phyloP scores from a whole-genome alignment of 2,888 invertebrate genomes.

The Lamellibrachia columna region DNA sequence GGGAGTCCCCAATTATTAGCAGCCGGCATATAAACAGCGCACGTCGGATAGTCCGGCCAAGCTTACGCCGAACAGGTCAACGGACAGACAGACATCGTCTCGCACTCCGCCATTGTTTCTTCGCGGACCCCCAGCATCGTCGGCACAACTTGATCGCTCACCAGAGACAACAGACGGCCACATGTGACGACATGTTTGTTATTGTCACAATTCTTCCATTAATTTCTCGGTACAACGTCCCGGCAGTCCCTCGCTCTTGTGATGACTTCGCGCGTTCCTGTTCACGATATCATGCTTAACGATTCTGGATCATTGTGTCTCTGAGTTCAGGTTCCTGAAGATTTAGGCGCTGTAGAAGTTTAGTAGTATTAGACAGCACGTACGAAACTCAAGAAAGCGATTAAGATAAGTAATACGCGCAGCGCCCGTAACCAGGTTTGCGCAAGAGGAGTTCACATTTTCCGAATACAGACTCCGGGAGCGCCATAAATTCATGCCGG shows the following conservation, averaged over 20 bases:
- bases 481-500: too few species aligned
- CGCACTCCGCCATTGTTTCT: background rate
- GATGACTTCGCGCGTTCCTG: too few species aligned
- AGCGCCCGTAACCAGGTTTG: too few species aligned
- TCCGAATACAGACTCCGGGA: too few species aligned
- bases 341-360: too few species aligned
- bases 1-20: constrained; percentile 3
- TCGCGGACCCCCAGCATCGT: background rate
- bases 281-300: too few species aligned
- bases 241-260: too few species aligned
- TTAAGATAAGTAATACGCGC: background rate
- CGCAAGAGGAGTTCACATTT: too few species aligned
- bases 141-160: background rate
- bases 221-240: background rate
- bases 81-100: background rate
- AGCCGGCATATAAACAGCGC: background rate
- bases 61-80: background rate
- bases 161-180: background rate
- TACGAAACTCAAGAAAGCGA: background rate
- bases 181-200: background rate
- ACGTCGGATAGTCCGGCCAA: background rate
- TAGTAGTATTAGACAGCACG: background rate
- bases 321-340: too few species aligned
- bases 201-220: background rate
- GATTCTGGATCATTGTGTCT: too few species aligned